A percentile compares a stretch with the other conserved stretches of the same genome.
Conservation (phyloP, 2,797 vertebrate species). For the Avahi laniger region DNA sequence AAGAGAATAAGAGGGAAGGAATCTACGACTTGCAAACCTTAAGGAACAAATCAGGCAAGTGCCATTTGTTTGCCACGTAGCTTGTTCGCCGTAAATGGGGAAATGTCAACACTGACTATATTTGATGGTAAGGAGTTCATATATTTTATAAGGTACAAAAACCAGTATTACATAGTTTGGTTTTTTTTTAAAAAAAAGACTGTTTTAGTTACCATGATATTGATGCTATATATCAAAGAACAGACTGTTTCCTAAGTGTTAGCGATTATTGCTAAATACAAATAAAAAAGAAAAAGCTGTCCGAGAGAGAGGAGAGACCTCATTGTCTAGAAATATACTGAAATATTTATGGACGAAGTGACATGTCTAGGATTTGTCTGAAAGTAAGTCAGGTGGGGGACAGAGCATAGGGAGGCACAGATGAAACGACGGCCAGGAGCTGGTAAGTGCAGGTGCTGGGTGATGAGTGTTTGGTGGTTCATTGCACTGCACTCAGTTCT, state of each 20-base stretch:
- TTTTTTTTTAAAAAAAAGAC: background rate
- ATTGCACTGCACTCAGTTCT: background rate
- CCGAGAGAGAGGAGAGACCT: background rate
- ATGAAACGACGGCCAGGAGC: background rate
- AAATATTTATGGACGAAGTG: background rate
- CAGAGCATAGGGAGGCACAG: background rate
- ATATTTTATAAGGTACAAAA: background rate
- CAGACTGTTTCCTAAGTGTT: background rate
- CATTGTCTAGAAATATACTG: background rate
- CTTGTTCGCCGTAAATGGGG: background rate
- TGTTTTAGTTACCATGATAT: background rate
- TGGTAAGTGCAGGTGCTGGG: background rate
- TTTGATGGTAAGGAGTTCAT: background rate
- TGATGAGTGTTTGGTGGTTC: background rate
- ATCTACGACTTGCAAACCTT: background rate
- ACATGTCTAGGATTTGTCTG: background rate
- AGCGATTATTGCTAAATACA: background rate
- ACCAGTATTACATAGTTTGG: background rate
- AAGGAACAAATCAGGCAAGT: background rate
- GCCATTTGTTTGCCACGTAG: background rate
- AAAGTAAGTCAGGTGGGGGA: background rate
- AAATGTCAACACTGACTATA: background rate
- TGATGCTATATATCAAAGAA: too few species aligned
- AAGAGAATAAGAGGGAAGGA: background rate
- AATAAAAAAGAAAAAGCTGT: background rate